Conservation (phyloP, 2,113 vertebrate species). For the Nothoprocta pentlandii region DNA sequence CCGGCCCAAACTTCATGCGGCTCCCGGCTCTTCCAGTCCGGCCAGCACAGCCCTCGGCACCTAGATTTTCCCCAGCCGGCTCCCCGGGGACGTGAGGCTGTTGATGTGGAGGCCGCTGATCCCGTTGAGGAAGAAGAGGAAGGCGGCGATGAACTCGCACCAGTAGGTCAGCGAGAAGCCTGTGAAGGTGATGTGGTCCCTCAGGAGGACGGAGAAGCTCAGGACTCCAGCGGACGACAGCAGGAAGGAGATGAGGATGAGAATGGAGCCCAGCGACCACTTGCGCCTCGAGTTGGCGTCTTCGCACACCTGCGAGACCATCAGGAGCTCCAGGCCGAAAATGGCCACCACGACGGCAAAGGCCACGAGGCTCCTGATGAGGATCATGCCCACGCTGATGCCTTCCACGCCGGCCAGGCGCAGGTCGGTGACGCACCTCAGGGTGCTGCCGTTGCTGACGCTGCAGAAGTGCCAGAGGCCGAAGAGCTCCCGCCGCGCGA, state of each 20-base stretch:
- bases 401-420: constrained; percentile 67
- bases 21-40: constrained; percentile 45
- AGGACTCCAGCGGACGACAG: constrained; percentile 77
- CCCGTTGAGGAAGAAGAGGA: constrained; percentile 86
- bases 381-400: constrained; percentile 67
- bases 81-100: constrained; percentile 74
- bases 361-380: constrained; percentile 73
- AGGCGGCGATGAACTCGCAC: constrained; percentile 81
- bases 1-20: constrained; percentile 48
- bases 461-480: constrained; percentile 87
- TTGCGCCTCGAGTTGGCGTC: constrained; percentile 70
- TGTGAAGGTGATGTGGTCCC: constrained; percentile 59
- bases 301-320: constrained; percentile 85
- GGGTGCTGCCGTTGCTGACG: not conserved
- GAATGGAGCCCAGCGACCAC: constrained; percentile 79
- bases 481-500: constrained; percentile 66
- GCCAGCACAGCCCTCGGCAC: constrained; percentile 6
- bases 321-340: constrained; percentile 86
- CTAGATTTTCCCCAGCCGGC: constrained; percentile 52
- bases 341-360: constrained; percentile 83
- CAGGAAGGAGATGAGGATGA: constrained; percentile 77
- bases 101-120: constrained; percentile 84
- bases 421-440: constrained; percentile 77
- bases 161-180: constrained; percentile 85
- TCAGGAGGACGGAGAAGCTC: constrained; percentile 79